Evolutionary conservation across 2,113 vertebrate species (phyloP).

Genomic region (Gnathonemus echidnorhynchus): DNA sequence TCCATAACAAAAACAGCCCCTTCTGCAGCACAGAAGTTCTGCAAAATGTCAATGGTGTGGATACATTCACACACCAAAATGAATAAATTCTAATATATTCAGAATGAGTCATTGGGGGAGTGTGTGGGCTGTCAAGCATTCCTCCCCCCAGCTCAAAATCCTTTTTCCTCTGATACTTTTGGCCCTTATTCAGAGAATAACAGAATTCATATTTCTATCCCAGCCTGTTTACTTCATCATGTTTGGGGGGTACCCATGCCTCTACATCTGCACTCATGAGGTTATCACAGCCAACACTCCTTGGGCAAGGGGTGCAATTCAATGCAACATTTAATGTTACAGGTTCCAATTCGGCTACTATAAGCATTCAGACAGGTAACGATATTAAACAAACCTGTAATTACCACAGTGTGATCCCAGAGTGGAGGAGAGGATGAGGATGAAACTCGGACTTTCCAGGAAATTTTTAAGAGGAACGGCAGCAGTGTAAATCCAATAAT

Average conservation of each 20-base stretch:
- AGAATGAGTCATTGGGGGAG: not conserved
- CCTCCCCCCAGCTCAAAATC: not conserved
- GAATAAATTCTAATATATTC: not conserved
- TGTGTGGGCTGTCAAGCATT: not conserved
- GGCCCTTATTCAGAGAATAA: not conserved
- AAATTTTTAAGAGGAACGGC: not conserved
- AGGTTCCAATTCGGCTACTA: not conserved
- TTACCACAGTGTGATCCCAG: not conserved
- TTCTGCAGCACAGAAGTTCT: not conserved
- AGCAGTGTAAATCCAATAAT: not conserved
- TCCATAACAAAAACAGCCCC: not conserved
- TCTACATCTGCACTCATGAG: not conserved
- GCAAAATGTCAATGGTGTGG: not conserved
- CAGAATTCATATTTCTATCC: not conserved
- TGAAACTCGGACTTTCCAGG: not conserved
- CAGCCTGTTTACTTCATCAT: not conserved
- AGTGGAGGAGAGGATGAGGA: not conserved
- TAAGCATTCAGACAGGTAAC: not conserved
- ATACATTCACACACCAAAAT: not conserved
- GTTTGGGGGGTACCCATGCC: not conserved
- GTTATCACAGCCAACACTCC: not conserved
- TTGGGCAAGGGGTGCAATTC: not conserved
- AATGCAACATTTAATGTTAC: not conserved
- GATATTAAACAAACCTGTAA: not conserved
- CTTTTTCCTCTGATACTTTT: not conserved